Conservation (phyloP, 2,113 vertebrate species). For the Pomatorhinus ruficollis region DNA sequence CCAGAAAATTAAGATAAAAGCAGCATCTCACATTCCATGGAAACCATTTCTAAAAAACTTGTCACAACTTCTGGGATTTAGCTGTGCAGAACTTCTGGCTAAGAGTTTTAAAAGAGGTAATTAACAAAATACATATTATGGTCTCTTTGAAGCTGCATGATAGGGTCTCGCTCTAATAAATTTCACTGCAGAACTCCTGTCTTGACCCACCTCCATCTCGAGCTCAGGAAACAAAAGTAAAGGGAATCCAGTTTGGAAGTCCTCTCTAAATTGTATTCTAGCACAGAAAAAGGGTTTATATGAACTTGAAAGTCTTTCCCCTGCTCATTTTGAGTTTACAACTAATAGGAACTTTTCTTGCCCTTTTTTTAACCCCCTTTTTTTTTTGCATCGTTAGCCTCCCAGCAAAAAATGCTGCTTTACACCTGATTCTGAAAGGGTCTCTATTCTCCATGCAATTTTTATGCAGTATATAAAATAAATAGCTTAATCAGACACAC, state of each 20-base stretch:
- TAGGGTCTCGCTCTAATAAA: neutral
- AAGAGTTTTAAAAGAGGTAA: neutral
- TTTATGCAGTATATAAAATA: neutral
- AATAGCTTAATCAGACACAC: slow-evolving; percentile 11
- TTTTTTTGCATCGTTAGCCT: neutral
- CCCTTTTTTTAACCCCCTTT: neutral
- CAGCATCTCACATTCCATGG: neutral
- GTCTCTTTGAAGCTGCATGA: neutral
- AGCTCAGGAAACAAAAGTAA: neutral
- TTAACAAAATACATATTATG: slow-evolving; percentile 2
- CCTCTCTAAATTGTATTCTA: neutral
- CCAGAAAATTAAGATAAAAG: neutral
- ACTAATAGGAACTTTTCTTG: neutral
- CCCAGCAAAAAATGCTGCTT: neutral
- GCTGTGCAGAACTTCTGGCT: neutral
- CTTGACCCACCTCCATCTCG: neutral
- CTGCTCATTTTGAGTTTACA: neutral
- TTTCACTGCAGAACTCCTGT: accelerated
- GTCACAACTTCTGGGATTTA: neutral
- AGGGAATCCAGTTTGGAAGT: neutral
- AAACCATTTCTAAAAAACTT: neutral
- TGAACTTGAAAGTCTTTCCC: neutral
- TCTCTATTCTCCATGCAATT: neutral
- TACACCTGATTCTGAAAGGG: neutral
- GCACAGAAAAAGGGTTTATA: neutral